These are phyloP conservation scores for Alviniconcha marisindica DNA, from an alignment of 1,140 invertebrate species.

Conservation along the genomic window DNA sequence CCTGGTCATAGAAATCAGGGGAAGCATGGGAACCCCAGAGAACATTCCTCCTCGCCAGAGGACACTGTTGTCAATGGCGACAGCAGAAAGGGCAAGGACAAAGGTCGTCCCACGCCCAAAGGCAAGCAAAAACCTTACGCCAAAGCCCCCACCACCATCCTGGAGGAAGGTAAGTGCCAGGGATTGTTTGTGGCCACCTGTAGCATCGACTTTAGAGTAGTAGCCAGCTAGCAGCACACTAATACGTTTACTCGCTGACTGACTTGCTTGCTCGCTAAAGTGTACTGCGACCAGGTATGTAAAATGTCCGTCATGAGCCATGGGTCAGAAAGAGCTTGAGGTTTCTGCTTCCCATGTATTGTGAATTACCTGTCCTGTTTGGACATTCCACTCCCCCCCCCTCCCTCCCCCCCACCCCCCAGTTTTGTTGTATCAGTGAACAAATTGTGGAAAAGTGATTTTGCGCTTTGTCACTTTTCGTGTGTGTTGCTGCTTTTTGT, in stretches of 20 bases:
- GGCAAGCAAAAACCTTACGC: conserved; percentile 60
- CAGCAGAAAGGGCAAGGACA: conserved; percentile 40
- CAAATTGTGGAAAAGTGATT: no score
- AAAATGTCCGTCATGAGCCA: neutral
- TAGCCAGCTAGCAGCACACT: conserved; percentile 8
- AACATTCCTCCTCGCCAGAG: conserved; percentile 41
- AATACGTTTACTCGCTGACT: conserved; percentile 16
- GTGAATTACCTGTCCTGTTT: no score
- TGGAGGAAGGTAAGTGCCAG: conserved; percentile 67
- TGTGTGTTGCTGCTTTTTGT: no score
- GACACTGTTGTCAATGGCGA: conserved; percentile 32
- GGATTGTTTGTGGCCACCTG: neutral
- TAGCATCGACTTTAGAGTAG: neutral
- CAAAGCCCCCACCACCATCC: conserved; percentile 68
- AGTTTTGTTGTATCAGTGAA: no score
- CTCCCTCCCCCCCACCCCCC: no score
- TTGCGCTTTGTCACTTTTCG: no score
- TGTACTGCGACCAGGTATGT: conserved; percentile 7
- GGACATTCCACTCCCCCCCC: no score
- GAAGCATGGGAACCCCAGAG: conserved; percentile 30
- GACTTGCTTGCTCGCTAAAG: conserved; percentile 12
- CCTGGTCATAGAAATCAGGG: neutral
- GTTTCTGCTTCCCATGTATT: neutral
- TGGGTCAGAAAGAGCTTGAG: neutral
- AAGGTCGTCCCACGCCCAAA: conserved; percentile 22